A percentile compares a stretch with the other conserved stretches of the same genome.
phyloP scores from a whole-genome alignment of 2,113 vertebrate genomes.

The Oryctolagus cuniculus region mOryCun1.1 NC_091437.1:25021501-25022000 shows the following conservation, averaged over 20 bases:
- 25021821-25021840: neutral
- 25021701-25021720: no score
- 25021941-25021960: neutral
- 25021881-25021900: neutral
- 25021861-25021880: neutral
- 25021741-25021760: neutral
- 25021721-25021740: no score
- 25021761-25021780: neutral
- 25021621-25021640: neutral
- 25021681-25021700: neutral
- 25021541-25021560: conserved; percentile 40
- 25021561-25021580: neutral
- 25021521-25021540: conserved; percentile 14
- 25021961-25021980: neutral
- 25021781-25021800: neutral
- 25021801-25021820: neutral
- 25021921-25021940: neutral
- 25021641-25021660: neutral
- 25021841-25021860: neutral
- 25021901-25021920: neutral
- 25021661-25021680: neutral
- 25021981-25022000: neutral
- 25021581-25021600: neutral
- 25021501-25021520: conserved; percentile 29
- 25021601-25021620: neutral